These are phyloP conservation scores for Agapostemon virescens DNA, from an alignment of 2,888 invertebrate genomes.

Conservation along the genomic window DNA sequence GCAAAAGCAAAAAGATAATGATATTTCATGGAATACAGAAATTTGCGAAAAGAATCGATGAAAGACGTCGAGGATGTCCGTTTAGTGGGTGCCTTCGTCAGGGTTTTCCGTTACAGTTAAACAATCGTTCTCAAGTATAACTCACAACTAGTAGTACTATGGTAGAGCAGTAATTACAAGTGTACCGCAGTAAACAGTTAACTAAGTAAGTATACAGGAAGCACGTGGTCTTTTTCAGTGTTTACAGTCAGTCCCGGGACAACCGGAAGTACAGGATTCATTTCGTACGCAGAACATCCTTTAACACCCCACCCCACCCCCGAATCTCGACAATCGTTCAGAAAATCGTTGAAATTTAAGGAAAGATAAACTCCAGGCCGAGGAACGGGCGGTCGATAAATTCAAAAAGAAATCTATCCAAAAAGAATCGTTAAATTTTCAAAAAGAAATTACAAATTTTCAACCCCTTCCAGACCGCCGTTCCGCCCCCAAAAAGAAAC, in stretches of 20 bases:
- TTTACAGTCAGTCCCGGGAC: conserved; percentile 72
- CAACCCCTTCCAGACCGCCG: conserved; percentile 31
- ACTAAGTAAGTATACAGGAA: conserved; percentile 78
- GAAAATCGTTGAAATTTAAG: not conserved
- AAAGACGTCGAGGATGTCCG: conserved; percentile 59
- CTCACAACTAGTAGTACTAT: conserved; percentile 80
- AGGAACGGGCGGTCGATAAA: conserved; percentile 34
- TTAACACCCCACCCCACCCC: not conserved
- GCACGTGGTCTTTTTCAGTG: conserved; percentile 78
- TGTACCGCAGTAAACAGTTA: conserved; percentile 79
- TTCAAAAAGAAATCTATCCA: too few relatives aligned
- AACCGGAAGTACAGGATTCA: conserved; percentile 67
- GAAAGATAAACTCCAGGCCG: not conserved
- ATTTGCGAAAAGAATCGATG: conserved; percentile 13
- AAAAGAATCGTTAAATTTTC: conserved; percentile 9
- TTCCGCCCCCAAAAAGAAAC: conserved; percentile 13
- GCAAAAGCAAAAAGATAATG: not conserved
- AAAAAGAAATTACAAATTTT: not conserved
- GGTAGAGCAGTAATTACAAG: conserved; percentile 78
- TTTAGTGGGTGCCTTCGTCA: conserved; percentile 79
- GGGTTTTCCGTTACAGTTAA: conserved; percentile 80
- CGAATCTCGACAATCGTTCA: not conserved
- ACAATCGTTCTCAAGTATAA: conserved; percentile 79
- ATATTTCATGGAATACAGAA: not conserved
- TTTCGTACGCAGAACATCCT: conserved; percentile 62